Evolutionary conservation across 2,888 invertebrate genomes (phyloP), one percentile per base, ranked within the genome.

Genomic region (Podabrus alpinus): DNA sequence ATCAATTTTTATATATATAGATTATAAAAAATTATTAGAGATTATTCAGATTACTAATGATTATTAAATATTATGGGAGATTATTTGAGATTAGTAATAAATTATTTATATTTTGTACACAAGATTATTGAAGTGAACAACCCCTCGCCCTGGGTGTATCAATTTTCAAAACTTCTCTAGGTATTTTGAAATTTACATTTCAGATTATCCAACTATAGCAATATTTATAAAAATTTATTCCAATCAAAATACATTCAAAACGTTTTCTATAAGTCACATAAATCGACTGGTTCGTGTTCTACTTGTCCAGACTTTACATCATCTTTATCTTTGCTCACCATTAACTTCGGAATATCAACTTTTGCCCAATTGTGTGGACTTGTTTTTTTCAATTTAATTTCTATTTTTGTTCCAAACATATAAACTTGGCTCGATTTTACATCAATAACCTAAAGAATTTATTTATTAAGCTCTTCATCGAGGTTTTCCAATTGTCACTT

Each of bases 331-430:
- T 61, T 69, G 25, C 68, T 67, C 45, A 66, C 68, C 70, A 9
- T 66, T 66, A 78, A 59, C 72, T 89, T 87, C 0, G 93, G 92
- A 79, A 93, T 90, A 83, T 94, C 92, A 21, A 98, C 87, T 80
- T 92, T 92, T 10, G 91, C 85, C 98, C 98, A 98, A 15, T 92
- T 91, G 1, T 94, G 94, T 0, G 94, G 91, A 83, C 96, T 96
- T 0, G 92, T 93, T 88, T 99, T 99, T 80, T 92, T 93, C 84
- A 99, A 87, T 84, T 94, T 96, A 19, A 99, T 94, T 88, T 99
- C 98, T 25, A 98, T 92, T 90, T 99, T 99, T 13, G 96, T 94
- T 13, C 94, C 94, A 81, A 93, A 89, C 94, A 98, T 94, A 60
- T 92, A 92, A 0, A 93, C 95, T 79, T 88, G 90, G 83, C 95